phyloP scores from a whole-genome alignment of 2,113 vertebrate species.

The Brachyhypopomus occidentalis region DNA sequence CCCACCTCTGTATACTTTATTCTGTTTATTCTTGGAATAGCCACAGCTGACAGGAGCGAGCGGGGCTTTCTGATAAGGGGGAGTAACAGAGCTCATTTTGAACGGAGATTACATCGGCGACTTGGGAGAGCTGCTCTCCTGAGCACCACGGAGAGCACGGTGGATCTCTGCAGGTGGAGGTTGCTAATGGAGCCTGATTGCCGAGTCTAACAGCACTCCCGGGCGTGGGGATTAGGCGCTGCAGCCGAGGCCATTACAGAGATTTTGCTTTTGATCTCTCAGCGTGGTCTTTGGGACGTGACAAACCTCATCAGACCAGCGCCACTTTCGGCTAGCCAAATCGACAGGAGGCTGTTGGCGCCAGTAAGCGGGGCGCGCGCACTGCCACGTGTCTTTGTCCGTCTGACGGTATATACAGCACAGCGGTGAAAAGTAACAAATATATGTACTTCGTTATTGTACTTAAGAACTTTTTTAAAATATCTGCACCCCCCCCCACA shows the following conservation, averaged over 20 bases:
- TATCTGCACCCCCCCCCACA: too few relatives aligned
- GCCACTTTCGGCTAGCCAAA: neutral
- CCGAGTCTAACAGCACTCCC: slow-evolving; percentile 52
- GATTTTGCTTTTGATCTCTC: slow-evolving; percentile 58
- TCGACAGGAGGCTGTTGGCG: neutral
- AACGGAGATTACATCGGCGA: slow-evolving; percentile 57
- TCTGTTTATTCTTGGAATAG: slow-evolving; percentile 48
- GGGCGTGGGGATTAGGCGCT: slow-evolving; percentile 51
- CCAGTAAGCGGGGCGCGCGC: neutral
- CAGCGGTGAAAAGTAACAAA: too few relatives aligned
- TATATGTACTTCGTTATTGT: too few relatives aligned
- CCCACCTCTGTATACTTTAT: neutral
- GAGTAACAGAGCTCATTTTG: neutral
- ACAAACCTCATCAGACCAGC: slow-evolving; percentile 1
- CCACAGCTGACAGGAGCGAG: slow-evolving; percentile 29
- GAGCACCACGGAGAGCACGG: slow-evolving; percentile 45
- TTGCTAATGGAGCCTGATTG: slow-evolving; percentile 54
- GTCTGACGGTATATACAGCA: neutral
- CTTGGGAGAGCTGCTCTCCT: slow-evolving; percentile 55
- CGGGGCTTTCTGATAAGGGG: slow-evolving; percentile 24
- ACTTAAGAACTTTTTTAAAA: too few relatives aligned
- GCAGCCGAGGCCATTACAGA: slow-evolving; percentile 30
- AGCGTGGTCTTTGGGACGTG: slow-evolving; percentile 35
- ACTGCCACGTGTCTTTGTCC: neutral
- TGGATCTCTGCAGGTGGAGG: slow-evolving; percentile 48